Evolutionary conservation across 2,888 invertebrate genomes (phyloP).

Genomic region (Nymphalis polychloros): DNA sequence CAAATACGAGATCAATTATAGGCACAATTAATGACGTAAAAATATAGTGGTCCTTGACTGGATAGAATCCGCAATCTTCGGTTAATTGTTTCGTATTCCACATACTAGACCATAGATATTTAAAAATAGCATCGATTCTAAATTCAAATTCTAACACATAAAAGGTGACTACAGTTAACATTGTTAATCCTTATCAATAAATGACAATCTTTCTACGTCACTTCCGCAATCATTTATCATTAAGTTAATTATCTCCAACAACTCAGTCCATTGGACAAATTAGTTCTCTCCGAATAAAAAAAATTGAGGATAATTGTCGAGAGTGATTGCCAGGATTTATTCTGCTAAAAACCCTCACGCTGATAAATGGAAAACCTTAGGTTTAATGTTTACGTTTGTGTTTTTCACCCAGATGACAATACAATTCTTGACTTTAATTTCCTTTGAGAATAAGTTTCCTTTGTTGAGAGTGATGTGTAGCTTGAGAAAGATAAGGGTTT

Average conservation of each 20-base stretch:
- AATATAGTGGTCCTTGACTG: too few relatives aligned
- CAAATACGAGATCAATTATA: too few relatives aligned
- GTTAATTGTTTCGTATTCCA: too few relatives aligned
- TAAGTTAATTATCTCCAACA: slow-evolving; percentile 72
- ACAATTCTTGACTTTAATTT: slow-evolving; percentile 41
- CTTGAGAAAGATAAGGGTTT: slow-evolving; percentile 27
- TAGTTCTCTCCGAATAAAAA: slow-evolving; percentile 63
- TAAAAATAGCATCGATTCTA: background rate
- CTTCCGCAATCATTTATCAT: slow-evolving; percentile 64
- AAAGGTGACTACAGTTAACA: background rate
- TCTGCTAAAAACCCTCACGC: slow-evolving; percentile 59
- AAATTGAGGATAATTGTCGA: slow-evolving; percentile 73
- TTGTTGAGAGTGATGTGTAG: slow-evolving; percentile 29
- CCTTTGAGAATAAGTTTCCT: slow-evolving; percentile 35
- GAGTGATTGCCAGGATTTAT: slow-evolving; percentile 74
- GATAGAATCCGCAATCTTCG: too few relatives aligned
- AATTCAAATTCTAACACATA: background rate
- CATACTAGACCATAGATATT: too few relatives aligned
- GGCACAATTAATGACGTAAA: too few relatives aligned
- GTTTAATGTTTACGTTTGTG: slow-evolving; percentile 37
- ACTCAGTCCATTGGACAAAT: slow-evolving; percentile 73
- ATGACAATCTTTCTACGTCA: slow-evolving; percentile 31
- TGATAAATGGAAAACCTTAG: slow-evolving; percentile 61
- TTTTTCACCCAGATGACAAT: slow-evolving; percentile 31
- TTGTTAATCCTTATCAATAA: slow-evolving; percentile 25